Base-by-base conservation (phyloP, 2,113 vertebrate species). In the Odontesthes bonariensis region DNA sequence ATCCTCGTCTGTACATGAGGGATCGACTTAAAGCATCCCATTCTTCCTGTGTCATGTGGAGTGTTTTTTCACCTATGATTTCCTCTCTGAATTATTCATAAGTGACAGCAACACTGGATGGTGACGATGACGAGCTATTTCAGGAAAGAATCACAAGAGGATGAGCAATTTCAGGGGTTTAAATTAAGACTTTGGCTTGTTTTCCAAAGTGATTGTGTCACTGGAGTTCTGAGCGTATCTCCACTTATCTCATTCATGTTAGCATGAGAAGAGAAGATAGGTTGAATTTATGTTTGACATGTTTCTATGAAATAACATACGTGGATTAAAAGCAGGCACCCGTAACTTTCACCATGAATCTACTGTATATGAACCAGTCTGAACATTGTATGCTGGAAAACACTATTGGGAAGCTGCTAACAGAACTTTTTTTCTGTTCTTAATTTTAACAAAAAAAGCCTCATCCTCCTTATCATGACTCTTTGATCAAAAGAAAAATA, bases 21-120 rank as follows among this genome's bases (percentile, higher is more conserved):
- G 38, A 52, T 38, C 2, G 7, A 31, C 27, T 33, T 51, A 22
- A 11, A 51, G 35, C 12, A 0, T 9, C 13, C 22, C 33, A 23
- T 3, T 57, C 59, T 27, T 31, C 55, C 1, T 44, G 44, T 77
- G 23, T 75, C 52, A 44, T 13, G 11, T 59, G 31, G 14, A 56
- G 22, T 23, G 3, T 69, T 7, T 64, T 54, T 35, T 79, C 82
- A 91, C 91, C 84, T 92, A 80, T 83, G 64, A 72, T 75, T 73
- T 56, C 59, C 63, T 40, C 11, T 4, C 46, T 89, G 81, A 87
- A 89, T 88, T 78, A 89, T 91, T 91, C 71, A 88, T 83, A 61
- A 66, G 13, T 69, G 32, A 74, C 52, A 82, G 84, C 69, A 66
- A 67, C 73, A 82, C 77, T 59, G 65, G 47, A 59, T 59, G 60